phyloP scores from a whole-genome alignment of 2,113 vertebrate genomes.

The Galbula dea region DNA sequence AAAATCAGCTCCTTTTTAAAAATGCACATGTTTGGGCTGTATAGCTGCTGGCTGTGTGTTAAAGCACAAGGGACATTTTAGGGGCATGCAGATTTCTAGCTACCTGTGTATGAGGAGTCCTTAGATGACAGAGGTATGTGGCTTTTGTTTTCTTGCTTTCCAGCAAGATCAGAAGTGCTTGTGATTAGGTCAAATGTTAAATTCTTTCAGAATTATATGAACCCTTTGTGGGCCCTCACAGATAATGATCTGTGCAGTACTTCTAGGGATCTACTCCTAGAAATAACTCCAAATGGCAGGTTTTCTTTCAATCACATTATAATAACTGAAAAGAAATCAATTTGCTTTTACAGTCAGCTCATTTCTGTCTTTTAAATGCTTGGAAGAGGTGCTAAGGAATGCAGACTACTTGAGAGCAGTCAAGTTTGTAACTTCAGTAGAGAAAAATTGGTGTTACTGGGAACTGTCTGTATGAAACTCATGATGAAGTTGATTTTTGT shows the following conservation, averaged over 20 bases:
- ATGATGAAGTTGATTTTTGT: not conserved
- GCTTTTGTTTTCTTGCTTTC: not conserved
- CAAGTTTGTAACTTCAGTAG: not conserved
- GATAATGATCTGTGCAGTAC: not conserved
- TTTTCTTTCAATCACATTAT: not conserved
- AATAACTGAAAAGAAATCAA: not conserved
- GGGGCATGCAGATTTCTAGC: not conserved
- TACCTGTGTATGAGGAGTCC: not conserved
- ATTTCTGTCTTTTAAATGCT: not conserved
- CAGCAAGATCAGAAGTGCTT: not conserved
- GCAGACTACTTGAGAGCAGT: not conserved
- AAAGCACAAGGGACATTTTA: not conserved
- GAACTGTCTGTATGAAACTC: not conserved
- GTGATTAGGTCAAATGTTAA: not conserved
- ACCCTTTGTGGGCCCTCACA: not conserved
- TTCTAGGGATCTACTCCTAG: not conserved
- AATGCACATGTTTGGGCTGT: not conserved
- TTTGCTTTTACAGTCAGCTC: not conserved
- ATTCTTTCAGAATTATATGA: not conserved
- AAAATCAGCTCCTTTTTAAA: not conserved
- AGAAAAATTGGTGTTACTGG: not conserved
- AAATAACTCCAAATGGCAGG: not conserved
- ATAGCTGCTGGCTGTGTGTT: not conserved
- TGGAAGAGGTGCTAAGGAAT: not conserved
- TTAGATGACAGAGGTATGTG: not conserved